Base-by-base conservation (phyloP, 2,113 vertebrate genomes). In the Muntiacus reevesi region DNA sequence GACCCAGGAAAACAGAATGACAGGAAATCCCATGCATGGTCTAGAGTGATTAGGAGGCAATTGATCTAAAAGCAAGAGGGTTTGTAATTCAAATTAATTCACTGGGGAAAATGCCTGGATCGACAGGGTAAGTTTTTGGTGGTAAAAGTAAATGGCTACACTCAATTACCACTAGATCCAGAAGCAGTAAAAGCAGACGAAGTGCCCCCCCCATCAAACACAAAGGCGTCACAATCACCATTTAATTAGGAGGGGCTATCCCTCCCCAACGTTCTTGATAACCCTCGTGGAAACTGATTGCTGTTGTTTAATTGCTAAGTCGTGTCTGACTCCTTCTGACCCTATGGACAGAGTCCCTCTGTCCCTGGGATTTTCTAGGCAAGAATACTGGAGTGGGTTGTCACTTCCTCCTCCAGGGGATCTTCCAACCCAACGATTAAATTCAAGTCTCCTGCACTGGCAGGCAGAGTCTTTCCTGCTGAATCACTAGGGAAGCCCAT, bases 121-220 rank as follows among this genome's bases (percentile, higher is more conserved):
- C 5, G 15, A n/a, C 15, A 64, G 19, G 13, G 9, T n/a, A 55
- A n/a, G 40, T 59, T 87, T 62, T 47, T 17, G 11, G 50, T 4
- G 90, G 36, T 82, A 87, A 95, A 74, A 28, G 64, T 54, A 71
- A 74, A 93, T 47, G 54, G 15, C 21, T 89, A 25, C 28, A 15
- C 7, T 17, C 71, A 55, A 11, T 67, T 86, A n/a, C 23, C n/a
- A 40, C 40, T 40, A 60, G 25, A 81, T 43, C n/a, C 67, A 36
- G 47, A 60, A 89, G 28, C 2, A 23, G 59, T 23, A 19, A 64
- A 36, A 79, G 67, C 5, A 11, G 64, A 27, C 0, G 3, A 64
- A 57, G 85, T 5, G 6, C n/a, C 6, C 71, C 64, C 2, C 1
- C 67, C 86, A 25, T 0, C 64, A 50, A 82, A 78, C 45, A 23